Evolutionary conservation across 2,888 invertebrate genomes (phyloP), one percentile per base, ranked within the genome.

Genomic region (Dorcus hopei): DNA sequence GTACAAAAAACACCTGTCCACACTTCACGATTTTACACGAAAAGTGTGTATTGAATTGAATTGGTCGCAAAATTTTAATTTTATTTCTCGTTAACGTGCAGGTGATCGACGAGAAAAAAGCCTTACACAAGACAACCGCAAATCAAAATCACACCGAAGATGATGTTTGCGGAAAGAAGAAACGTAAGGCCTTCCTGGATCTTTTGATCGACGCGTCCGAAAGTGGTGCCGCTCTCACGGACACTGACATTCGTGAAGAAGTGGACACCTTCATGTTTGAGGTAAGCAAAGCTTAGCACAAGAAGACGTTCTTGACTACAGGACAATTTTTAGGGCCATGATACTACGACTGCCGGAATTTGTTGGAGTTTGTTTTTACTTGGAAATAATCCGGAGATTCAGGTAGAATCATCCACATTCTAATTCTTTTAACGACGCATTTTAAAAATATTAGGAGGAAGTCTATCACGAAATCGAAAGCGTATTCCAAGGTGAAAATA

Each of bases 331-430:
- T 53, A 53, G 53, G 53, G 53, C 16, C 45, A 45, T 9, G 53
- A 53, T 8, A 43, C 53, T 2, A 53, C 53, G 3, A 45, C 53
- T 1, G 38, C 33, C 33, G 16, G 38, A 7, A 53, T 53, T 33
- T 53, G 72, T 56, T 77, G 74, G 73, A 70, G 72, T 3, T 64
- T 79, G 8, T 72, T 75, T 59, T 68, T 75, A 7, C 63, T 79
- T 11, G 77, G 76, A 54, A 72, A 72, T 53, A 59, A 78, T 63
- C 76, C 74, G 19, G 72, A 77, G 54, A 59, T 73, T 58, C 76
- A 77, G 70, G 78, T 77, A 68, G 16, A 19, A 19, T 19, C 19
- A 19, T 19, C 19, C 6, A 43, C 40, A 40, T 43, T n/a, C 52
- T 23, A 23, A 23, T 14, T 52, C 11, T 23, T 40, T n/a, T 51